Percentiles rank a stretch among this genome's conserved stretches.
These are phyloP conservation scores for Meloidogyne hapla DNA, from an alignment of 1,140 invertebrate species.

Conservation along the genomic window DNA sequence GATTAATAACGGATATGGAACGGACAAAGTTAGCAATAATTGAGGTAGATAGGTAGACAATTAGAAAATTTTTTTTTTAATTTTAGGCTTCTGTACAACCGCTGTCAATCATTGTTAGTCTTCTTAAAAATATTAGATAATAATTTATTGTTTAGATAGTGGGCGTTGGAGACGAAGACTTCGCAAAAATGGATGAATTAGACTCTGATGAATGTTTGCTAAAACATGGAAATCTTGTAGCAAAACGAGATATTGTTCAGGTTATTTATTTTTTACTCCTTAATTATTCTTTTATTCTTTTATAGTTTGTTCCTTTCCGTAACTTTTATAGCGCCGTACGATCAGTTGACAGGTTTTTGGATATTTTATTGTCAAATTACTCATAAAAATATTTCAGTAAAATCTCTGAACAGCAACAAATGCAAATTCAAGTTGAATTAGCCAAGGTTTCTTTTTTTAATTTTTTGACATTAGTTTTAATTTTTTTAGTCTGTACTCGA, in stretches of 20 bases:
- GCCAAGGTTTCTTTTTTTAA: background rate
- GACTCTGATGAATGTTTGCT: constrained; percentile 33
- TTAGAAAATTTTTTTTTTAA: too few relatives aligned
- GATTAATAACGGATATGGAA: constrained; percentile 72
- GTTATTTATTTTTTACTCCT: background rate
- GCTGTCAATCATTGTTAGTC: constrained; percentile 31
- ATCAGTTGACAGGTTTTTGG: background rate
- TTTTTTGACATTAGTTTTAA: background rate
- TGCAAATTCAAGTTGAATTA: constrained; percentile 13
- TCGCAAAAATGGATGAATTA: constrained; percentile 48
- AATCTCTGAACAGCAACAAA: background rate
- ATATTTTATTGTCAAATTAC: background rate
- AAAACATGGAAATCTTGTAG: background rate
- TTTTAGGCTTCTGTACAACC: constrained; percentile 36
- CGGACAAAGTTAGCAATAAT: constrained; percentile 70
- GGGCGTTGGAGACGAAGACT: constrained; percentile 48
- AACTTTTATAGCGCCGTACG: constrained; percentile 3
- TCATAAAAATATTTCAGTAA: background rate
- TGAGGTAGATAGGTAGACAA: too few relatives aligned
- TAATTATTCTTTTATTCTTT: background rate
- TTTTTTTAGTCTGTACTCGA: constrained; percentile 2
- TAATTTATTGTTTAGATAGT: constrained; percentile 33
- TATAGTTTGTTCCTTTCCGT: constrained; percentile 31
- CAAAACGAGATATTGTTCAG: constrained; percentile 41
- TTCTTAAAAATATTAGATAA: background rate